These are phyloP conservation scores for Capromys pilorides DNA, from an alignment of 2,797 vertebrate species.

Conservation along the genomic window DNA sequence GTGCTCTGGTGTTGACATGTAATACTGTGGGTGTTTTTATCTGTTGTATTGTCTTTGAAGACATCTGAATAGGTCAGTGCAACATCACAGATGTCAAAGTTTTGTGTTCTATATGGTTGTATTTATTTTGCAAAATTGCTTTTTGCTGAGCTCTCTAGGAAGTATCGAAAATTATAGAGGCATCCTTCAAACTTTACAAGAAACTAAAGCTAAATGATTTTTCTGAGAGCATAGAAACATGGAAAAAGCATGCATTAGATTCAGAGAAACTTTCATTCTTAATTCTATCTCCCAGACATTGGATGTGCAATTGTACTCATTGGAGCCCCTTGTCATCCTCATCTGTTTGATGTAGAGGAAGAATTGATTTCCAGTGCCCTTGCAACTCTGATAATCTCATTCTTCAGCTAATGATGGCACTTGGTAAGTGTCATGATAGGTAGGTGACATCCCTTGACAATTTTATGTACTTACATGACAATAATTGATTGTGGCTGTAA, in stretches of 20 bases:
- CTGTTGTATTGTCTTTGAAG: neutral
- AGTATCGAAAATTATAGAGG: constrained; percentile 32
- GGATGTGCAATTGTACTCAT: neutral
- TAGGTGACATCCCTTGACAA: neutral
- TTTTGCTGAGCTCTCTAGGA: neutral
- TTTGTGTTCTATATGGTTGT: neutral
- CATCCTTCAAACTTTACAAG: neutral
- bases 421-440: neutral
- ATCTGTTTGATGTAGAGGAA: neutral
- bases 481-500: neutral
- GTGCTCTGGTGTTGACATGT: neutral
- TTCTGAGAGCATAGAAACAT: neutral
- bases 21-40: neutral
- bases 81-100: neutral
- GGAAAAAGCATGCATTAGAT: neutral
- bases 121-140: constrained; percentile 46
- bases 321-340: neutral
- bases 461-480: neutral
- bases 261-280: neutral
- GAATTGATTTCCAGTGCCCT: neutral
- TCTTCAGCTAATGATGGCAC: neutral
- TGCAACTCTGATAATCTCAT: neutral
- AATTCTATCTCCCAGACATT: neutral
- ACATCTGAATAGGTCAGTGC: neutral
- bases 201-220: neutral